Conservation (phyloP, 1,140 invertebrate species). For the Papilio polyxenes region DNA sequence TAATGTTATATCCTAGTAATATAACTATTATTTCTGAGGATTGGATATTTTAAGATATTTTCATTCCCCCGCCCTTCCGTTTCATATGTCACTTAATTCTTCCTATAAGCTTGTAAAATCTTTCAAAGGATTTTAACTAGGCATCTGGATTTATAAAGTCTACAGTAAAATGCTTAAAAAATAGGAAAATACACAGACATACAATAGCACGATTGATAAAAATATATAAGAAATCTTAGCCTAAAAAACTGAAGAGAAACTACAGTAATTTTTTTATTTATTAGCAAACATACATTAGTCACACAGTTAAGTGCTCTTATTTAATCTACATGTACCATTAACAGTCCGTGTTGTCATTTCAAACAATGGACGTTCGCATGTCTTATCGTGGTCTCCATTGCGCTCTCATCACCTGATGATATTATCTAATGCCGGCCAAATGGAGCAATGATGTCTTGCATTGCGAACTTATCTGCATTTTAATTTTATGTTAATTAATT, state of each 20-base stretch:
- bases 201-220: background rate
- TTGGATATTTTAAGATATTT: background rate
- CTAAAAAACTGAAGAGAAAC: background rate
- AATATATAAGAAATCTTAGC: background rate
- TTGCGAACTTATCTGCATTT: constrained; percentile 4
- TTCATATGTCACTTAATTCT: background rate
- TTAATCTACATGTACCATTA: constrained; percentile 33
- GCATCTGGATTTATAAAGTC: background rate
- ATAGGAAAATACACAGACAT: too few species aligned
- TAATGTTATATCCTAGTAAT: background rate
- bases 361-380: constrained; percentile 34
- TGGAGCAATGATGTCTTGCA: constrained; percentile 22
- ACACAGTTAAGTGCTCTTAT: constrained; percentile 30
- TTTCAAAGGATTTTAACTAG: background rate
- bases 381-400: constrained; percentile 24
- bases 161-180: too few species aligned
- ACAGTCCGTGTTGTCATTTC: constrained; percentile 27
- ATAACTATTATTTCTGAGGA: background rate
- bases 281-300: constrained; percentile 22
- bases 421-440: constrained; percentile 28
- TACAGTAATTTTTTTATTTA: background rate
- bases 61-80: background rate
- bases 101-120: background rate
- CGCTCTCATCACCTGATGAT: constrained; percentile 35
- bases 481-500: constrained; percentile 34